Evolutionary conservation across 1,140 invertebrate species (phyloP).

Genomic region (Zaprionus tsacasi): DNA sequence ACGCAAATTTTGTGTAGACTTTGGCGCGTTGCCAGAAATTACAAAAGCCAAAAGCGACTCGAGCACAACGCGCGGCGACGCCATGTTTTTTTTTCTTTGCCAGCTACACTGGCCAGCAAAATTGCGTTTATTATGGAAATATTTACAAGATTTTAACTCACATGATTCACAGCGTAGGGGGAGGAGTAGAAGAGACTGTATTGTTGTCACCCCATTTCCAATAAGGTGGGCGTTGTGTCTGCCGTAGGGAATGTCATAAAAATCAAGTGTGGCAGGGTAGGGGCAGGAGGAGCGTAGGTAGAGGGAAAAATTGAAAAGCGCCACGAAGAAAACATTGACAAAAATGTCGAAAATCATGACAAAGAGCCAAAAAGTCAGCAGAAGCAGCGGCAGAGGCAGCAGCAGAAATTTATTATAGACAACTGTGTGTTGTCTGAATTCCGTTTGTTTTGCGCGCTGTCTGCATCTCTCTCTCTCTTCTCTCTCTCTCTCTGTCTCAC

Average conservation of each 20-base stretch:
- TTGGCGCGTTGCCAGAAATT: conserved; percentile 66
- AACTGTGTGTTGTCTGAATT: conserved; percentile 62
- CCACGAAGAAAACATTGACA: conserved; percentile 33
- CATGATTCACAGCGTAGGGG: neutral
- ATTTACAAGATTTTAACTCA: conserved; percentile 38
- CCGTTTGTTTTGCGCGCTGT: conserved; percentile 27
- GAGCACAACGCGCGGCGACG: conserved; percentile 20
- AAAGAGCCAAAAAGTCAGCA: conserved; percentile 31
- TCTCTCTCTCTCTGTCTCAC: neutral
- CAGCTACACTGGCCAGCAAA: conserved; percentile 7
- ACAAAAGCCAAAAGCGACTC: conserved; percentile 59
- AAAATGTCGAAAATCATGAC: conserved; percentile 55
- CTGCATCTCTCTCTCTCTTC: conserved; percentile 17
- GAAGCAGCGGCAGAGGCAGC: neutral
- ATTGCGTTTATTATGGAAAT: conserved; percentile 45
- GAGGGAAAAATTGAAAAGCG: conserved; percentile 16
- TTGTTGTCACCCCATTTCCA: conserved; percentile 12
- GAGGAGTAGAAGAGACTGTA: neutral
- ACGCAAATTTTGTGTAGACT: conserved; percentile 78
- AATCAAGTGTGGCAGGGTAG: conserved; percentile 33
- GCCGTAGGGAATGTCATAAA: conserved; percentile 50
- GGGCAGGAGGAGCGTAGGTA: neutral
- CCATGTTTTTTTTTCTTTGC: conserved; percentile 37
- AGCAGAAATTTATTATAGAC: conserved; percentile 72
- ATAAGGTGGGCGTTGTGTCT: conserved; percentile 16